These are phyloP conservation scores for Limenitis camilla DNA, from an alignment of 2,888 invertebrate species.

Conservation along the genomic window DNA sequence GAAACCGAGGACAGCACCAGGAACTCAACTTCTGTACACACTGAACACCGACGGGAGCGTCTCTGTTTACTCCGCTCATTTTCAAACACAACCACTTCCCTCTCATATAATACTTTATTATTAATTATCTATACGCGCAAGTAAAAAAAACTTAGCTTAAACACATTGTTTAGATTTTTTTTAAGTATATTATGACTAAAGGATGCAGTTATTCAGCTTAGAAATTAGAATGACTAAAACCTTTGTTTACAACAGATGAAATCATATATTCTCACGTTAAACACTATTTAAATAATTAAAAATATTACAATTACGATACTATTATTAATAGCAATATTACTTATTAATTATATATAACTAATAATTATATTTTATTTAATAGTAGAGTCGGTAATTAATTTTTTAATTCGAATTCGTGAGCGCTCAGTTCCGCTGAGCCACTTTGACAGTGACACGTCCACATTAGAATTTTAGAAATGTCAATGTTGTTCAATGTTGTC, in stretches of 20 bases:
- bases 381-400: constrained; percentile 4
- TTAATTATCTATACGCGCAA: constrained; percentile 35
- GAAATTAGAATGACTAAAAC: not conserved
- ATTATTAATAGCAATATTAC: too few relatives aligned
- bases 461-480: constrained; percentile 17
- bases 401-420: constrained; percentile 15
- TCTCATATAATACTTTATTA: constrained; percentile 31
- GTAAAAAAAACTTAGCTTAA: constrained; percentile 24
- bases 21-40: constrained; percentile 69
- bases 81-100: constrained; percentile 38
- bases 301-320: not conserved
- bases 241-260: constrained; percentile 2
- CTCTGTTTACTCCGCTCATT: constrained; percentile 74
- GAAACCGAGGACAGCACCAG: constrained; percentile 75
- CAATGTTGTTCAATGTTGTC: constrained; percentile 13
- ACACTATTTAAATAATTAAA: not conserved
- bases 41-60: constrained; percentile 79
- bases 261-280: not conserved
- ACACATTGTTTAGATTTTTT: constrained; percentile 30
- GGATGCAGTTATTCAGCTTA: not conserved
- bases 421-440: constrained; percentile 2
- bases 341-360: too few relatives aligned
- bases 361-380: too few relatives aligned
- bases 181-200: not conserved
- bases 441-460: constrained; percentile 21